Conservation (phyloP, 2,888 invertebrate genomes). For the Polyommatus icarus region DNA sequence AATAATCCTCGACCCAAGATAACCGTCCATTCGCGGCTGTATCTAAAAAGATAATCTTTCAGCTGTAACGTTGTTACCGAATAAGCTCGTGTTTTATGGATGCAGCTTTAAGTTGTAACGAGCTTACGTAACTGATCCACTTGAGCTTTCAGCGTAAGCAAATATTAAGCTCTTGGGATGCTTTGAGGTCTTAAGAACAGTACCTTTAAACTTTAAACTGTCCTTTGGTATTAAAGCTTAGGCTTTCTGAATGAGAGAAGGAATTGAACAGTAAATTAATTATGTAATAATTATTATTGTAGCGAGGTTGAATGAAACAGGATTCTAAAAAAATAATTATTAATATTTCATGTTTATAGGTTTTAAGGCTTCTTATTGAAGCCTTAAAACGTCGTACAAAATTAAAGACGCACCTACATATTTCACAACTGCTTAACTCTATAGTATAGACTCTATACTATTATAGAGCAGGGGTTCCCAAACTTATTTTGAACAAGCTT, state of each 20-base stretch:
- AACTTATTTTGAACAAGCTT: too few species aligned
- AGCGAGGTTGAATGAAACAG: not conserved
- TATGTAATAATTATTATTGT: not conserved
- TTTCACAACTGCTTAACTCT: too few species aligned
- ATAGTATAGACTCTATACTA: too few species aligned
- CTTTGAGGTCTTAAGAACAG: slow-evolving; percentile 27
- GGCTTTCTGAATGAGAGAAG: not conserved
- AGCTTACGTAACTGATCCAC: slow-evolving; percentile 31
- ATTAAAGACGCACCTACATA: too few species aligned
- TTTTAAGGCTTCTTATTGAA: too few species aligned
- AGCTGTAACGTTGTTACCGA: slow-evolving; percentile 2
- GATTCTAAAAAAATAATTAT: not conserved
- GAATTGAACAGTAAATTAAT: slow-evolving; percentile 4
- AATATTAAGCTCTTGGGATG: slow-evolving; percentile 26
- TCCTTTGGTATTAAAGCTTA: not conserved
- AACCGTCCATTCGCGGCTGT: not conserved
- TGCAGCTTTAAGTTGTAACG: slow-evolving; percentile 27
- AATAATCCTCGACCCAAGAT: not conserved
- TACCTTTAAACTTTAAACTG: slow-evolving; percentile 10
- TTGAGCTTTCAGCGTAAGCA: slow-evolving; percentile 29
- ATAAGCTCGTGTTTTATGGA: slow-evolving; percentile 25
- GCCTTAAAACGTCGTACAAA: too few species aligned
- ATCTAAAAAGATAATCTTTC: slow-evolving; percentile 23
- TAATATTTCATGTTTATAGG: too few species aligned
- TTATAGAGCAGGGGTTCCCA: too few species aligned